A percentile compares a stretch with the other conserved stretches of the same genome.
Conservation (phyloP, 2,888 invertebrate genomes). For the Lamellibrachia columna region DNA sequence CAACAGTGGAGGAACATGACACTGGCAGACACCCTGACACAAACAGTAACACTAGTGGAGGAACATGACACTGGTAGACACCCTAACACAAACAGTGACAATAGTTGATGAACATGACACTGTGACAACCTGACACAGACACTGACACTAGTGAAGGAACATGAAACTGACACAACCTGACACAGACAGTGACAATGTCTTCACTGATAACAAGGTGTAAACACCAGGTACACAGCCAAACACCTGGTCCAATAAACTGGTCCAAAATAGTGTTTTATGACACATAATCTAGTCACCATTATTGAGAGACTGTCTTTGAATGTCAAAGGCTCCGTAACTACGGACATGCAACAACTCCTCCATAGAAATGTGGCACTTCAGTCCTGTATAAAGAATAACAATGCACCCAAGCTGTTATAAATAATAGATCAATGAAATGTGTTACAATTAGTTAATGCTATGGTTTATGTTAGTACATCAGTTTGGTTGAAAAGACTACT, state of each 20-base stretch:
- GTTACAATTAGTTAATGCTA: background rate
- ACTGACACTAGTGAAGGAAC: background rate
- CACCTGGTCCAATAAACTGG: background rate
- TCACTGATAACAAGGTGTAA: background rate
- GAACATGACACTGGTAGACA: background rate
- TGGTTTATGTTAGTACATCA: background rate
- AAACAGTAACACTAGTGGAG: background rate
- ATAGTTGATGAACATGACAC: background rate
- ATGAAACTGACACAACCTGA: background rate
- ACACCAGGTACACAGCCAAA: background rate
- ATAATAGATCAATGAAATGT: background rate
- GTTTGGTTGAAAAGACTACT: background rate
- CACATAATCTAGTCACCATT: background rate
- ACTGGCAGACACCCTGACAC: background rate
- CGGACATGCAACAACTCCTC: background rate
- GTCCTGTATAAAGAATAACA: background rate
- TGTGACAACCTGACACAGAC: background rate
- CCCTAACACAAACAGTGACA: background rate
- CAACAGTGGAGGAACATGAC: background rate
- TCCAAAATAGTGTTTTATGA: background rate
- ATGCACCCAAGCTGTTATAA: background rate
- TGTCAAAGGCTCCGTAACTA: background rate
- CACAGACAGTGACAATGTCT: background rate
- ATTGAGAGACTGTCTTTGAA: background rate
- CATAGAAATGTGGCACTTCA: background rate